Conservation (phyloP, 2,797 vertebrate genomes). For the Anabas testudineus region DNA sequence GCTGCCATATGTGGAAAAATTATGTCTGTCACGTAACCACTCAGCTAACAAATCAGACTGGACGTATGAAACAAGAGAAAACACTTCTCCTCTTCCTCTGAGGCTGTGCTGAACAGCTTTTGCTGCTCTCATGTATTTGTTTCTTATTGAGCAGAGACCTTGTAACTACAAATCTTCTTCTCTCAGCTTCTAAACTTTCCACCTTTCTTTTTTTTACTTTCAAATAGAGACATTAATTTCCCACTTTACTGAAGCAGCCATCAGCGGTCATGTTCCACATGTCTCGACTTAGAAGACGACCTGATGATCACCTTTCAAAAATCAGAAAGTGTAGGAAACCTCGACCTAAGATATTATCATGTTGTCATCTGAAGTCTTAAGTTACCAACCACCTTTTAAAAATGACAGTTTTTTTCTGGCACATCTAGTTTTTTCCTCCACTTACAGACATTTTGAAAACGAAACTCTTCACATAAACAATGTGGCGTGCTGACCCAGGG, state of each 20-base stretch:
- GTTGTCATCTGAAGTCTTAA: slow-evolving; percentile 29
- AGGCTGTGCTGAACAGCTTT: slow-evolving; percentile 21
- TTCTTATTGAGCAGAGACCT: neutral
- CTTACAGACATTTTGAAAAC: slow-evolving; percentile 26
- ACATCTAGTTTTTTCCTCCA: neutral
- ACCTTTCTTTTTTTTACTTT: neutral
- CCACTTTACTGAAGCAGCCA: slow-evolving; percentile 17
- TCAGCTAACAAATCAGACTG: slow-evolving; percentile 45
- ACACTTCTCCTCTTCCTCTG: neutral
- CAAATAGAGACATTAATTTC: neutral
- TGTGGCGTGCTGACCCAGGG: slow-evolving; percentile 32
- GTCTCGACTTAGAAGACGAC: slow-evolving; percentile 1
- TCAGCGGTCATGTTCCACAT: slow-evolving; percentile 18
- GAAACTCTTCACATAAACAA: slow-evolving; percentile 19
- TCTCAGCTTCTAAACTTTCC: slow-evolving; percentile 1
- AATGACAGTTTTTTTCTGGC: neutral
- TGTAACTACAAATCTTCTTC: slow-evolving; percentile 16
- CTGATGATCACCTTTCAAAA: neutral
- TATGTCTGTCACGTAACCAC: neutral
- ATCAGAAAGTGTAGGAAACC: neutral
- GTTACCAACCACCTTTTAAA: slow-evolving; percentile 6
- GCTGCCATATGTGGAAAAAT: neutral
- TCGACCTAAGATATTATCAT: slow-evolving; percentile 3
- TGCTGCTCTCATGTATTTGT: neutral
- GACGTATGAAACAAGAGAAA: slow-evolving; percentile 4